Evolutionary conservation across 1,140 invertebrate species (phyloP), one percentile per base, ranked within the genome.

Genomic region (Aplysia californica): DNA sequence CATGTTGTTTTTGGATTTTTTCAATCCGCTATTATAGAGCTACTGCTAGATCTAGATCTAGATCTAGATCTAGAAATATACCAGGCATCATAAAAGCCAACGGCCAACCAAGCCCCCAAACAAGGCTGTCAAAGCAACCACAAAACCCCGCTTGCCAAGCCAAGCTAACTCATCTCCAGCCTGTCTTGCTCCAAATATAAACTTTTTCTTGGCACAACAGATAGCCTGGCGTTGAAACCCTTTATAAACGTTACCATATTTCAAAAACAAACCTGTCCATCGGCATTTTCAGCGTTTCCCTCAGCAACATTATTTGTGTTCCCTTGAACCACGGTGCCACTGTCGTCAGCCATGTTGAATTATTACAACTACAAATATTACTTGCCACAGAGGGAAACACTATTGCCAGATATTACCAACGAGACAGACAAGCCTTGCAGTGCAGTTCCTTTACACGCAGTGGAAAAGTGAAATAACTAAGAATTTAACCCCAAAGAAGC

Each of bases 281-380:
- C 68, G 44, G 55, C 44, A 21, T 70, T 31, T 10, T 56, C 38
- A 4, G 68, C 50, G 26, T 69, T 69, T 36, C 36, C 39, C 33
- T 65, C 50, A 33, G 50, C 68, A 0, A 39, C 33, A 31, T 39
- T n/a, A 58, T 70, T 70, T 56, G 55, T 26, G 10, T 38, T 55
- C 0, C 26, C 29, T 55, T 26, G 2, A 1, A 70, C 68, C 68
- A 56, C 68, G n/a, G n/a, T n/a, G n/a, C n/a, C n/a, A 70, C 58
- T 70, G 15, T 41, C 38, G 50, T 70, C 68, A 41, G 68, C 68
- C 68, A 70, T 70, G 68, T 31, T 70, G 68, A 70, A 70, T 70
- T 56, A 56, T n/a, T n/a, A n/a, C n/a, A n/a, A n/a, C n/a, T n/a
- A n/a, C n/a, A n/a, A n/a, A n/a, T n/a, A n/a, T n/a, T n/a, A 70